Conservation (phyloP, 2,888 invertebrate species). For the Sminthurides aquaticus region DNA sequence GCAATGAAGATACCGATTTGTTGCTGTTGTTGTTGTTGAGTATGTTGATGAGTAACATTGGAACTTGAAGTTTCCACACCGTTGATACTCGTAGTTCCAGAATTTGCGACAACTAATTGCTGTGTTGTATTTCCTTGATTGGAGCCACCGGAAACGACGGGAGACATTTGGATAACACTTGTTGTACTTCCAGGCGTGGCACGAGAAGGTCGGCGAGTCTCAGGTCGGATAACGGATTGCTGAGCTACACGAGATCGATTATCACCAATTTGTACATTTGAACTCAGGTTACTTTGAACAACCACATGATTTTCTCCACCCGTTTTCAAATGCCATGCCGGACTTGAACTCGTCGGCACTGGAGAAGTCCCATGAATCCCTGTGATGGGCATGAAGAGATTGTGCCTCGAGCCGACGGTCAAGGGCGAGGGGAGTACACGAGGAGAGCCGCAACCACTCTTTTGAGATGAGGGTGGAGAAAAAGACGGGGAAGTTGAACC, state of each 20-base stretch:
- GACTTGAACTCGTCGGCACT: slow-evolving; percentile 35
- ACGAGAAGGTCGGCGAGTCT: slow-evolving; percentile 38
- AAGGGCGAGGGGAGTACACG: slow-evolving; percentile 61
- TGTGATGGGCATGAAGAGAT: slow-evolving; percentile 85
- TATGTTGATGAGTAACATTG: background rate
- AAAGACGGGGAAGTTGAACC: slow-evolving; percentile 87
- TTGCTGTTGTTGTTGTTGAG: slow-evolving; percentile 25
- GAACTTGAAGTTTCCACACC: slow-evolving; percentile 14
- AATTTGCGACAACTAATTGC: slow-evolving; percentile 54
- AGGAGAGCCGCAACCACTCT: slow-evolving; percentile 60
- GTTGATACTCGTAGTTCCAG: slow-evolving; percentile 48
- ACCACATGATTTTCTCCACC: slow-evolving; percentile 30
- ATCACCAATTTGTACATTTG: slow-evolving; percentile 18
- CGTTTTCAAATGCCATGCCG: slow-evolving; percentile 30
- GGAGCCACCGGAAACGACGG: slow-evolving; percentile 46
- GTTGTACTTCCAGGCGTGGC: slow-evolving; percentile 54
- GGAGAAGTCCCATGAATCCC: slow-evolving; percentile 46
- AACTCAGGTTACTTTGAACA: slow-evolving; percentile 28
- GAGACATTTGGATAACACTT: slow-evolving; percentile 77
- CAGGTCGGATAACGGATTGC: slow-evolving; percentile 42
- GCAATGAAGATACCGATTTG: slow-evolving; percentile 39
- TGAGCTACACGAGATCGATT: slow-evolving; percentile 22
- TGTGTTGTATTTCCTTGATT: slow-evolving; percentile 43
- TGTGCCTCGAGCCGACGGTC: slow-evolving; percentile 64
- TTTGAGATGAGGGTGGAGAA: slow-evolving; percentile 55